Conservation (phyloP, 1,140 invertebrate genomes). For the Linepithema humile region DNA sequence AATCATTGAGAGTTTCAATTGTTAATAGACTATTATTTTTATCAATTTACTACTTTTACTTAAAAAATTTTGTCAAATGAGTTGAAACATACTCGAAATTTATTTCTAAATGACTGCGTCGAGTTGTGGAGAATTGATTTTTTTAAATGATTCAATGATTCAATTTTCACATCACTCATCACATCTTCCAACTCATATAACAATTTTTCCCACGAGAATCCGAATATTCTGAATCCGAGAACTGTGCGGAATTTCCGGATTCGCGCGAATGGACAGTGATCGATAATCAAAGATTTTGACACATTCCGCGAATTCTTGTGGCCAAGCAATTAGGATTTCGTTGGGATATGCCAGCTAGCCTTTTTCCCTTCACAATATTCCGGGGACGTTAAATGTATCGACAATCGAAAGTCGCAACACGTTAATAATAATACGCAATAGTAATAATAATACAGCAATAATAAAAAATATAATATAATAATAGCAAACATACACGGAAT, state of each 20-base stretch:
- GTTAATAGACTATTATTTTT: not conserved
- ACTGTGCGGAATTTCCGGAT: conserved; percentile 55
- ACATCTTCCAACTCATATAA: not conserved
- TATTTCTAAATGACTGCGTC: not conserved
- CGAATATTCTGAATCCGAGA: conserved; percentile 21
- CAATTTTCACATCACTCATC: too few species aligned
- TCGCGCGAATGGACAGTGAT: not conserved
- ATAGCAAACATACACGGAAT: conserved; percentile 81
- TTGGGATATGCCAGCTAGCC: conserved; percentile 63
- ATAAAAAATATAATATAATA: conserved; percentile 77
- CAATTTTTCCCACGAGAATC: not conserved
- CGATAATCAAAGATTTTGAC: conserved; percentile 28
- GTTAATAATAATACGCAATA: conserved; percentile 74
- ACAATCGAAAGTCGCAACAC: conserved; percentile 55
- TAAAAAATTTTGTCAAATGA: conserved; percentile 2
- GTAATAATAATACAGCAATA: conserved; percentile 73
- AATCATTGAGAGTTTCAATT: not conserved
- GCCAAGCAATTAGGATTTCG: not conserved
- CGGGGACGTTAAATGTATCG: not conserved
- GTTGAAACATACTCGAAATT: conserved; percentile 8
- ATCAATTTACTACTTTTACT: not conserved
- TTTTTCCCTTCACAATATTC: conserved; percentile 1
- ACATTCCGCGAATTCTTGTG: conserved; percentile 6
- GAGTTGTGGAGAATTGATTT: not conserved
- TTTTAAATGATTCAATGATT: too few species aligned